Evolutionary conservation across 2,797 vertebrate genomes (phyloP), one percentile per base, ranked within the genome.

Genomic region (Cryptoblepharus egeriae): DNA sequence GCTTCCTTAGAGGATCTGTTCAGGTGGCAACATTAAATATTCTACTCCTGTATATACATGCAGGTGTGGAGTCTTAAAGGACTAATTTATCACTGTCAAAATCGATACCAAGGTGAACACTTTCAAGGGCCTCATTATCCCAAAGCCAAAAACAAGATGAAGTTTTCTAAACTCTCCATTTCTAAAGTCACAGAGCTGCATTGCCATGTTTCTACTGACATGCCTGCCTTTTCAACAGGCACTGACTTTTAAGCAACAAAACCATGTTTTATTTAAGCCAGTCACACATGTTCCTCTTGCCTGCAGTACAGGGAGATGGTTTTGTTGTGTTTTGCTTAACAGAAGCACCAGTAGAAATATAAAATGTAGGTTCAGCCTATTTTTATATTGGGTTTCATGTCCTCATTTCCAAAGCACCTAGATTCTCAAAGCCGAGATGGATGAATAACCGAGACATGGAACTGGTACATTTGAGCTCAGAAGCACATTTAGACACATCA

Each of bases 341-440:
- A 85, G 61, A 49, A 73, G 28, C 60, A 74, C 49, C 49, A 32
- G 26, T 20, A 67, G 61, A 68, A 24, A 67, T 42, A 67, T 20
- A 35, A 89, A 89, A 49, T 83, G 84, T 88, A 91, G 88, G 83
- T 91, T 88, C 91, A 79, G 85, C 85, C 64, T 90, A 82, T 84
- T 86, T 89, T 87, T 90, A 92, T 90, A 85, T 88, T 87, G 88
- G 82, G 87, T 77, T 77, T 86, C 0, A 1, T 80, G 87, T 88
- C 88, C 91, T 91, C 90, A 89, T 93, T 93, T 82, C 84, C 82
- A 87, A 85, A 91, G 64, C 81, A 87, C 84, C 0, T 68, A 86
- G 76, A 89, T 86, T 49, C 80, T 88, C 84, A 73, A 1, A 82
- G 88, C 73, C 13, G 45, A 49, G 9, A 49, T 49, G 45, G 45